These are phyloP conservation scores for Megaleporinus macrocephalus DNA, from an alignment of 2,113 vertebrate genomes.

Conservation along the genomic window DNA sequence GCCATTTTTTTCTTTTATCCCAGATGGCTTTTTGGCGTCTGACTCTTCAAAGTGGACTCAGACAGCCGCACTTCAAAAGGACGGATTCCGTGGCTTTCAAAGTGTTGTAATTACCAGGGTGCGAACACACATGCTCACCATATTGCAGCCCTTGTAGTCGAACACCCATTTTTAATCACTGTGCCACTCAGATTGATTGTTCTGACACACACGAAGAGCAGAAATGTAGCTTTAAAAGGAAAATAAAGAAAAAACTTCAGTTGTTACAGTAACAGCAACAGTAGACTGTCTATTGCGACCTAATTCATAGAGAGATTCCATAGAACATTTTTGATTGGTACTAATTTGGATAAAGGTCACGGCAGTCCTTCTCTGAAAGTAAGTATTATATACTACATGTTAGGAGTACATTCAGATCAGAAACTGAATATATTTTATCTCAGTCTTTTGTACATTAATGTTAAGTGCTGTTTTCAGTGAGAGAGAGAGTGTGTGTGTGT, in stretches of 20 bases:
- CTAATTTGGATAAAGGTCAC: no score
- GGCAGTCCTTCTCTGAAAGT: no score
- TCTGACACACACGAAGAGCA: slow-evolving; percentile 62
- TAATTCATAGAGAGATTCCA: background rate
- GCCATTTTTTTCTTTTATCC: slow-evolving; percentile 43
- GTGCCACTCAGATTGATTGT: slow-evolving; percentile 40
- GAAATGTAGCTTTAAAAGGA: background rate
- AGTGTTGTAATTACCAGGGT: slow-evolving; percentile 71
- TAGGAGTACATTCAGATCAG: no score
- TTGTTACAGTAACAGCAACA: background rate
- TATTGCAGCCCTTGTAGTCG: slow-evolving; percentile 64
- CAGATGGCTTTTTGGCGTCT: slow-evolving; percentile 61
- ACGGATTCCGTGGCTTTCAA: slow-evolving; percentile 68
- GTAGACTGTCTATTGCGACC: no score
- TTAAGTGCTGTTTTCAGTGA: no score
- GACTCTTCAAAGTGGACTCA: slow-evolving; percentile 63
- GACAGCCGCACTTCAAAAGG: slow-evolving; percentile 70
- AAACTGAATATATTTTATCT: no score
- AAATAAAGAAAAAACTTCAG: background rate
- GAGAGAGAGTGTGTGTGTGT: no score
- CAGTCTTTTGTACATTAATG: no score
- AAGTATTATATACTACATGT: no score
- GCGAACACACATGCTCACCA: slow-evolving; percentile 69
- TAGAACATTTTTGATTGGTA: no score
- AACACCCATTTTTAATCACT: slow-evolving; percentile 68